These are phyloP conservation scores for Carettochelys insculpta DNA, from an alignment of 2,113 vertebrate species.

Conservation along the genomic window DNA sequence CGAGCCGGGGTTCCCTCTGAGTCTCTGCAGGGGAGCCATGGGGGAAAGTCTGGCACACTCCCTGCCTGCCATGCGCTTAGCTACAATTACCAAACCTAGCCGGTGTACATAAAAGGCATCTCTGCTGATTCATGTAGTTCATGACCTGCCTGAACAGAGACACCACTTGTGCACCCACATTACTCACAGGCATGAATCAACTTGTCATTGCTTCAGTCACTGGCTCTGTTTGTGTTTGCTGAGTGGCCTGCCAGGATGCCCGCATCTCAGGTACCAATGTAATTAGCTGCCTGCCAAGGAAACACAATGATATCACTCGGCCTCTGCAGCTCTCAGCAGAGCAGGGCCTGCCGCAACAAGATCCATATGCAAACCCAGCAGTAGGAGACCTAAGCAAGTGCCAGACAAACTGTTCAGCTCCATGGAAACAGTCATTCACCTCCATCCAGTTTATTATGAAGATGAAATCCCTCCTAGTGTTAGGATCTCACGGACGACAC, in stretches of 20 bases:
- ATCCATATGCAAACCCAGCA: neutral
- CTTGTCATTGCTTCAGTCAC: neutral
- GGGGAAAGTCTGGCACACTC: neutral
- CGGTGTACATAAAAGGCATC: neutral
- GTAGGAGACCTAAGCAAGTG: neutral
- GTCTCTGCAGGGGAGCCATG: neutral
- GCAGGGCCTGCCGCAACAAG: neutral
- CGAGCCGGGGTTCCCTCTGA: neutral
- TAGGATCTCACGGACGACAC: neutral
- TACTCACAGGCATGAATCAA: neutral
- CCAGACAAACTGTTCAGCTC: neutral
- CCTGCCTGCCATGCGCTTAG: neutral
- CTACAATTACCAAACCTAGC: neutral
- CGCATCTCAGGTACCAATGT: neutral
- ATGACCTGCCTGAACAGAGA: neutral
- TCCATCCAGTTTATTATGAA: neutral
- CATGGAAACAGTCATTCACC: neutral
- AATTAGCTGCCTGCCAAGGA: neutral
- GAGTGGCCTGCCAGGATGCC: neutral
- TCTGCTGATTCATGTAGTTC: neutral
- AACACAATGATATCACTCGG: neutral
- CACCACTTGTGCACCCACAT: accelerated
- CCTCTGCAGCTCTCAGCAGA: neutral
- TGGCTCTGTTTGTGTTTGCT: neutral
- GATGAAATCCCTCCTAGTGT: neutral